These are phyloP conservation scores for Entomobrya proxima DNA, from an alignment of 2,888 invertebrate species.

Conservation along the genomic window DNA sequence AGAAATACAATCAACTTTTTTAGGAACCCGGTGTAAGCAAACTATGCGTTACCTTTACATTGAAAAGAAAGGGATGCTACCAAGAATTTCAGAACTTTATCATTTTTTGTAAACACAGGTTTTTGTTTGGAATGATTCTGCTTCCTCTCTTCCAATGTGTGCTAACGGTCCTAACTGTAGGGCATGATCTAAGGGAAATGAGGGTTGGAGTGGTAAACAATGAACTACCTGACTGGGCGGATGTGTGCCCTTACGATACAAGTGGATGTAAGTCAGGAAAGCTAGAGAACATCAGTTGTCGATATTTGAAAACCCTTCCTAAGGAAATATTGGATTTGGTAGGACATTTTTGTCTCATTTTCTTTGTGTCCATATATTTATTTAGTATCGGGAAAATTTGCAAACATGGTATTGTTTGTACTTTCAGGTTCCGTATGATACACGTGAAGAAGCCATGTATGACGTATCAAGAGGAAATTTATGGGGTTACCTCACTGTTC, in stretches of 20 bases:
- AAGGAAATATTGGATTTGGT: conserved; percentile 51
- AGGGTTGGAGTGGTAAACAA: conserved; percentile 89
- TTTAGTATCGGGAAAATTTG: neutral
- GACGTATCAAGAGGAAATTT: conserved; percentile 9
- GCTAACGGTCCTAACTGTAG: conserved; percentile 93
- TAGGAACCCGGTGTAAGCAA: conserved; percentile 57
- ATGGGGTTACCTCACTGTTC: conserved; percentile 40
- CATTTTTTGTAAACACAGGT: conserved; percentile 76
- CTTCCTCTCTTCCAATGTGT: conserved; percentile 96
- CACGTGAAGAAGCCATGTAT: conserved; percentile 3
- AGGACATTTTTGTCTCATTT: neutral
- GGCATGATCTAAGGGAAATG: conserved; percentile 89
- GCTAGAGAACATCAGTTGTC: conserved; percentile 35
- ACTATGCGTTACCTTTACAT: too few relatives aligned
- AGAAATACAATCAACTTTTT: conserved; percentile 48
- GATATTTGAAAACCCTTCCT: conserved; percentile 42
- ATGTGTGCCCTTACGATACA: conserved; percentile 1
- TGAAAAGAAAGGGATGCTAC: neutral
- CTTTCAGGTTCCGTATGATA: conserved; percentile 39
- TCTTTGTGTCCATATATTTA: neutral
- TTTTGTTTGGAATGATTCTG: conserved; percentile 94
- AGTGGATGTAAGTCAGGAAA: conserved; percentile 44
- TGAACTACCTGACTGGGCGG: conserved; percentile 78
- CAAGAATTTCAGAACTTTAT: neutral
- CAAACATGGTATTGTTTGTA: neutral